These are phyloP conservation scores for Holacanthus passer DNA, from an alignment of 2,113 vertebrate species.

Conservation along the genomic window DNA sequence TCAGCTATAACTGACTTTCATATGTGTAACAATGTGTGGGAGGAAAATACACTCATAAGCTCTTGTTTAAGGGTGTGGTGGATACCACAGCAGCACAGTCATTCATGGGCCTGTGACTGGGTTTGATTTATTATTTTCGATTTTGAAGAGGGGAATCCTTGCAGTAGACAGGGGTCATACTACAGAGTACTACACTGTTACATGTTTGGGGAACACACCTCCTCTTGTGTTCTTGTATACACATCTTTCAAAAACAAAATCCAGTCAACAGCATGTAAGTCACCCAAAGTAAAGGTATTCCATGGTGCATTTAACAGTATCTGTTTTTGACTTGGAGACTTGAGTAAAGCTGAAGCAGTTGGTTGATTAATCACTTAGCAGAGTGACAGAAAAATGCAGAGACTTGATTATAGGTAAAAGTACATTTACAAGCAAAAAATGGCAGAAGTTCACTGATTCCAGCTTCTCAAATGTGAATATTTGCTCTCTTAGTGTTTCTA, in stretches of 20 bases:
- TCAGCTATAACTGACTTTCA: neutral
- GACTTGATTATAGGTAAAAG: neutral
- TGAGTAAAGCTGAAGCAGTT: neutral
- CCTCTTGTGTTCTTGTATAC: too few species aligned
- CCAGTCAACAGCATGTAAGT: neutral
- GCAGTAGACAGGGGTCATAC: neutral
- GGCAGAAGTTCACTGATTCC: neutral
- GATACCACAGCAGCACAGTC: slow-evolving; percentile 64
- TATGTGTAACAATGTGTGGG: slow-evolving; percentile 38
- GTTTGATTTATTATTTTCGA: slow-evolving; percentile 31
- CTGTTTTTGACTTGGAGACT: neutral
- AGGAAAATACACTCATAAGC: slow-evolving; percentile 32
- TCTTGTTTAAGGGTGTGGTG: slow-evolving; percentile 69
- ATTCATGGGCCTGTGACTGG: slow-evolving; percentile 7
- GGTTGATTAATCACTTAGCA: neutral
- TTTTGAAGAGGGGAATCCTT: neutral
- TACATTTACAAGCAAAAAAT: neutral
- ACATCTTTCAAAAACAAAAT: neutral
- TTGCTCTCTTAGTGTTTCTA: neutral
- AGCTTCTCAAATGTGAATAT: neutral
- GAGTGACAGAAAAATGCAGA: neutral
- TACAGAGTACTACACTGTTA: too few species aligned
- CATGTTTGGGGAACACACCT: neutral
- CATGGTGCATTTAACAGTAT: neutral
- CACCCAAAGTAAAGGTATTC: neutral